Evolutionary conservation across 2,888 invertebrate genomes (phyloP).

Genomic region (Masnerella sp.): DNA sequence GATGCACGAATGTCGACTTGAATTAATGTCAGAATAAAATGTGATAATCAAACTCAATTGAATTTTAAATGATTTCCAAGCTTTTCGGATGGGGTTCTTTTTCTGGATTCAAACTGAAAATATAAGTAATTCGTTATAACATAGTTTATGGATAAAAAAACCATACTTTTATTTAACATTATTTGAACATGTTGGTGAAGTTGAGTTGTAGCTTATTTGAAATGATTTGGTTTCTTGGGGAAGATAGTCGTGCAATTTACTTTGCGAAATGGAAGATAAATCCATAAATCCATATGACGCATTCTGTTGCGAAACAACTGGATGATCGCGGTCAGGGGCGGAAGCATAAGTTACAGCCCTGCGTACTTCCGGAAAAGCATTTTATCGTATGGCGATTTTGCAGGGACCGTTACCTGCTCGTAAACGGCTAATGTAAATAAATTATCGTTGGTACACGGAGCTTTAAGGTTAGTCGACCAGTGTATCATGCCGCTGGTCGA

Average conservation of each 20-base stretch:
- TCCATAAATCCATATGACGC: slow-evolving; percentile 21
- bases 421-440: slow-evolving; percentile 46
- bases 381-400: slow-evolving; percentile 34
- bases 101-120: too few relatives aligned
- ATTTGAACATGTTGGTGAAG: too few relatives aligned
- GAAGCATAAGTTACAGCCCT: slow-evolving; percentile 35
- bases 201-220: too few relatives aligned
- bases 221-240: too few relatives aligned
- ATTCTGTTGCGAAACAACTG: slow-evolving; percentile 7
- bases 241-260: background rate
- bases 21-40: too few relatives aligned
- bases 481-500: slow-evolving; percentile 19
- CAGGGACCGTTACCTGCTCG: slow-evolving; percentile 34
- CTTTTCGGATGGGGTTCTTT: too few relatives aligned
- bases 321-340: slow-evolving; percentile 13
- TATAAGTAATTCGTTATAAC: too few relatives aligned
- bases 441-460: slow-evolving; percentile 33
- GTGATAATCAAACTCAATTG: too few relatives aligned
- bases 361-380: slow-evolving; percentile 33
- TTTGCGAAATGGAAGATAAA: slow-evolving; percentile 3
- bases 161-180: too few relatives aligned
- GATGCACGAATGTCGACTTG: too few relatives aligned
- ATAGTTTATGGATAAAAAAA: too few relatives aligned
- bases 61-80: too few relatives aligned
- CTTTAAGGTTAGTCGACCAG: slow-evolving; percentile 37